Evolutionary conservation across 2,113 vertebrate genomes (phyloP).

Genomic region (Pseudois nayaur): DNA sequence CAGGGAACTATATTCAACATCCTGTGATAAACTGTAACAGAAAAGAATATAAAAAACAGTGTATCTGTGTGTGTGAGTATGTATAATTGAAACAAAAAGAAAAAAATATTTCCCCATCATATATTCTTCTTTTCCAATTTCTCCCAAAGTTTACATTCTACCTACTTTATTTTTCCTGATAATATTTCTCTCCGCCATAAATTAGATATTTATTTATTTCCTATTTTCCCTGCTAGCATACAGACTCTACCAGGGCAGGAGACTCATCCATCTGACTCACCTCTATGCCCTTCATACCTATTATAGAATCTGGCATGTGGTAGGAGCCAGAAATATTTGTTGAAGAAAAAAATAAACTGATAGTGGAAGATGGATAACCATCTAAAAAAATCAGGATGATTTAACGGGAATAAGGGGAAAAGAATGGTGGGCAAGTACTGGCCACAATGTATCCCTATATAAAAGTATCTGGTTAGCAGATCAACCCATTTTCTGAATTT

Average conservation of each 20-base stretch:
- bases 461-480: background rate
- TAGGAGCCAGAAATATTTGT: background rate
- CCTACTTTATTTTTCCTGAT: background rate
- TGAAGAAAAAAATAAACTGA: background rate
- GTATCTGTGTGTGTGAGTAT: background rate
- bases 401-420: background rate
- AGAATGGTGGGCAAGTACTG: background rate
- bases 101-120: background rate
- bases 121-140: background rate
- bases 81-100: background rate
- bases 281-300: background rate
- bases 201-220: background rate
- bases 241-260: background rate
- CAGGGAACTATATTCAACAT: background rate
- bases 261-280: background rate
- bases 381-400: background rate
- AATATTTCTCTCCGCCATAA: background rate
- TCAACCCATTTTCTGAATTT: background rate
- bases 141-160: background rate
- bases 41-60: background rate
- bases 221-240: background rate
- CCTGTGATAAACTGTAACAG: background rate
- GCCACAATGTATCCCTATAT: background rate
- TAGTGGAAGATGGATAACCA: background rate
- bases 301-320: background rate